These are phyloP conservation scores for Psephotus haematonotus DNA, from an alignment of 2,113 vertebrate species.

Conservation along the genomic window DNA sequence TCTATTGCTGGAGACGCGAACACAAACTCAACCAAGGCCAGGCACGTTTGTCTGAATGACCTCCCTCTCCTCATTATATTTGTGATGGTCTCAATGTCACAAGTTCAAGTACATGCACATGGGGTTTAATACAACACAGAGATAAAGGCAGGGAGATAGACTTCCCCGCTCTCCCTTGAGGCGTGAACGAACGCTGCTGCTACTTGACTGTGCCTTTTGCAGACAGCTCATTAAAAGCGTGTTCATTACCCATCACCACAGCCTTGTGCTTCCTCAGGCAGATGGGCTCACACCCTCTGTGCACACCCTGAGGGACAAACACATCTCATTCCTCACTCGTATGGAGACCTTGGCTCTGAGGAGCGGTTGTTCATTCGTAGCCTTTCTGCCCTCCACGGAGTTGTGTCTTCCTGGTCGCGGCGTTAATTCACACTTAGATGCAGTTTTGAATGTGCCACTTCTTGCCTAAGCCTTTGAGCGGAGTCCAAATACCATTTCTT, in stretches of 20 bases:
- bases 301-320: background rate
- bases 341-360: background rate
- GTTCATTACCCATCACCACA: background rate
- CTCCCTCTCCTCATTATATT: slow-evolving; percentile 36
- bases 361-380: background rate
- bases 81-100: background rate
- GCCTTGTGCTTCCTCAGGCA: background rate
- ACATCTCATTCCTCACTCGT: background rate
- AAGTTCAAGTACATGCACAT: slow-evolving; percentile 22
- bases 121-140: background rate
- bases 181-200: background rate
- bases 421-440: background rate
- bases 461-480: background rate
- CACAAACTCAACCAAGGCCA: background rate
- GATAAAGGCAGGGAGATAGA: background rate
- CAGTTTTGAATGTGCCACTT: background rate
- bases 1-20: background rate
- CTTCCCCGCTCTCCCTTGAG: background rate
- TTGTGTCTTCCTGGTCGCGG: background rate
- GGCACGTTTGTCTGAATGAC: background rate
- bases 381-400: background rate
- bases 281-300: background rate
- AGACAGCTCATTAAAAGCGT: slow-evolving; percentile 30
- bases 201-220: background rate
- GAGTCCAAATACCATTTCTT: background rate